Percentiles rank a stretch among this genome's conserved stretches.
Conservation (phyloP, 2,113 vertebrate genomes). For the Hippocampus comes region DNA sequence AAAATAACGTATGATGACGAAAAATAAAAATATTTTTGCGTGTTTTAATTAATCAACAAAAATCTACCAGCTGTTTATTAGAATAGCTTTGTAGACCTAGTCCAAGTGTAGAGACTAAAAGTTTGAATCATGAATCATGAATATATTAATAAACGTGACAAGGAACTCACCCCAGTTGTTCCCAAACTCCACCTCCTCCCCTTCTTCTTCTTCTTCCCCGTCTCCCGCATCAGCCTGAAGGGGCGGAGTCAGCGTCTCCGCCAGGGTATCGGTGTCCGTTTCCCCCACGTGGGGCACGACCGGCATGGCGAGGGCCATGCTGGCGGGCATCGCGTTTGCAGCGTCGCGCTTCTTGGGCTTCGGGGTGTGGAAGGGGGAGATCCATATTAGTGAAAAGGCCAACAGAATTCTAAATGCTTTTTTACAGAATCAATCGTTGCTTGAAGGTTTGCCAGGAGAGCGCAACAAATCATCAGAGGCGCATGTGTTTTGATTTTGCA, state of each 20-base stretch:
- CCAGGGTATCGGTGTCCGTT: slow-evolving; percentile 71
- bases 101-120: too few relatives aligned
- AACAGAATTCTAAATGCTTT: slow-evolving; percentile 5
- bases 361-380: slow-evolving; percentile 7
- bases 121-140: too few relatives aligned
- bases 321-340: slow-evolving; percentile 70
- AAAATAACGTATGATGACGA: too few relatives aligned
- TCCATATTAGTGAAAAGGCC: slow-evolving; percentile 30
- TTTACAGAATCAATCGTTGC: slow-evolving; percentile 3
- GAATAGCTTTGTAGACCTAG: too few relatives aligned
- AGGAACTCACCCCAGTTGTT: slow-evolving; percentile 93
- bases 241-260: slow-evolving; percentile 52
- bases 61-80: too few relatives aligned
- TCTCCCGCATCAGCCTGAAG: slow-evolving; percentile 54
- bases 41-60: too few relatives aligned
- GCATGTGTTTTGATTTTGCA: background rate
- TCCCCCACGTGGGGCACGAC: slow-evolving; percentile 75
- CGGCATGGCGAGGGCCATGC: slow-evolving; percentile 68
- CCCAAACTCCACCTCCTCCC: slow-evolving; percentile 84
- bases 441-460: background rate
- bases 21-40: too few relatives aligned
- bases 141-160: background rate
- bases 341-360: slow-evolving; percentile 78
- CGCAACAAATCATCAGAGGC: background rate
- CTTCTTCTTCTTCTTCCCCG: slow-evolving; percentile 52